These are phyloP conservation scores for Trichomycterus rosablanca DNA, from an alignment of 2,113 vertebrate genomes.

Conservation along the genomic window DNA sequence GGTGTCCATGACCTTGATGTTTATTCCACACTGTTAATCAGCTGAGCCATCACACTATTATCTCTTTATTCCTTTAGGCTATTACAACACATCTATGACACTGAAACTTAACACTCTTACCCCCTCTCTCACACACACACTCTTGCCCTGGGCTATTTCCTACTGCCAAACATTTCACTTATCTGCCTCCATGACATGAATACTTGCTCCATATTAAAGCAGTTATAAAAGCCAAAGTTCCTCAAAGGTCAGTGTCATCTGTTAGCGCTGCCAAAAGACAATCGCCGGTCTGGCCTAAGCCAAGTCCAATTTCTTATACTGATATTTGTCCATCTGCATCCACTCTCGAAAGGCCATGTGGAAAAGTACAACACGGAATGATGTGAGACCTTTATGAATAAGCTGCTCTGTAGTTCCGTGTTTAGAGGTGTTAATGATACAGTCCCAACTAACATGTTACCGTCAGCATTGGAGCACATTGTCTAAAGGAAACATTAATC, in stretches of 20 bases:
- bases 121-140: slow-evolving; percentile 2
- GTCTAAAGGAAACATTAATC: too few species aligned
- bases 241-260: background rate
- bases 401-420: background rate
- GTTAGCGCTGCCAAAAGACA: background rate
- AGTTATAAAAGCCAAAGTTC: slow-evolving; percentile 13
- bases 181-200: slow-evolving; percentile 28
- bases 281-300: background rate
- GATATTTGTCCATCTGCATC: background rate
- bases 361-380: background rate
- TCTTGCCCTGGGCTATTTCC: slow-evolving; percentile 15
- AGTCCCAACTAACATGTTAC: background rate
- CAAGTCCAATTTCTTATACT: background rate
- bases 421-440: background rate
- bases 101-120: slow-evolving; percentile 8
- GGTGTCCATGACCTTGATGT: slow-evolving; percentile 21
- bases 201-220: slow-evolving; percentile 25
- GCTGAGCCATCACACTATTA: slow-evolving; percentile 14
- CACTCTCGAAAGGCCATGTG: background rate
- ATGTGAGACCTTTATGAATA: background rate
- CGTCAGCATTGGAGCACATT: background rate
- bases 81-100: background rate
- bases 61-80: slow-evolving; percentile 29
- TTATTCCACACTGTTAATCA: slow-evolving; percentile 32
- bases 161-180: slow-evolving; percentile 38